Evolutionary conservation across 2,888 invertebrate species (phyloP).

Genomic region (Callinectes sapidus): DNA sequence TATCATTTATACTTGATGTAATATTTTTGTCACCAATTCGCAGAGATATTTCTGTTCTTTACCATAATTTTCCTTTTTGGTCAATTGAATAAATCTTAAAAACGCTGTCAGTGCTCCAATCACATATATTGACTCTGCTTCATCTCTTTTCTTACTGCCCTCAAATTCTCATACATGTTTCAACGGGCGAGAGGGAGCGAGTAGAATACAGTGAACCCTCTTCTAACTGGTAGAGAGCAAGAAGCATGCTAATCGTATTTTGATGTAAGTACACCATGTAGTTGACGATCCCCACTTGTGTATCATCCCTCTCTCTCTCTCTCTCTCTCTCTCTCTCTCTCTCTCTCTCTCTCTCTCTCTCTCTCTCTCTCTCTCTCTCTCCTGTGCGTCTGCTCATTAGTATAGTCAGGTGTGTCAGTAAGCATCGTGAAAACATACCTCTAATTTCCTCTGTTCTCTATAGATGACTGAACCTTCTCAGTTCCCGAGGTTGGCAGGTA

Average conservation of each 20-base stretch:
- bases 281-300: conserved; percentile 30
- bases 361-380: not conserved
- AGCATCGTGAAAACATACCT: not conserved
- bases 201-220: not conserved
- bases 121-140: not conserved
- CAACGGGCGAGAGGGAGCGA: conserved; percentile 23
- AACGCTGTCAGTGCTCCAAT: too few relatives aligned
- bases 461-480: not conserved
- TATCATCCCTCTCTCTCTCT: conserved; percentile 21
- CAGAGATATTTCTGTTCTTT: not conserved
- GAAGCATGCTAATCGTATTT: conserved; percentile 49
- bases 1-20: not conserved
- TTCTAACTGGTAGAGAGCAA: not conserved
- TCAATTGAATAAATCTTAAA: not conserved
- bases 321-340: conserved; percentile 34
- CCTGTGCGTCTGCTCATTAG: not conserved
- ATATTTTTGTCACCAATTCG: not conserved
- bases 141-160: not conserved
- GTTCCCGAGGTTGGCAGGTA: not conserved
- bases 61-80: not conserved
- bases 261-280: conserved; percentile 43
- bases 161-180: not conserved
- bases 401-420: not conserved
- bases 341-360: conserved; percentile 34
- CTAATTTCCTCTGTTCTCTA: not conserved